Conservation (phyloP, 2,888 invertebrate genomes). For the Tinea semifulvella region DNA sequence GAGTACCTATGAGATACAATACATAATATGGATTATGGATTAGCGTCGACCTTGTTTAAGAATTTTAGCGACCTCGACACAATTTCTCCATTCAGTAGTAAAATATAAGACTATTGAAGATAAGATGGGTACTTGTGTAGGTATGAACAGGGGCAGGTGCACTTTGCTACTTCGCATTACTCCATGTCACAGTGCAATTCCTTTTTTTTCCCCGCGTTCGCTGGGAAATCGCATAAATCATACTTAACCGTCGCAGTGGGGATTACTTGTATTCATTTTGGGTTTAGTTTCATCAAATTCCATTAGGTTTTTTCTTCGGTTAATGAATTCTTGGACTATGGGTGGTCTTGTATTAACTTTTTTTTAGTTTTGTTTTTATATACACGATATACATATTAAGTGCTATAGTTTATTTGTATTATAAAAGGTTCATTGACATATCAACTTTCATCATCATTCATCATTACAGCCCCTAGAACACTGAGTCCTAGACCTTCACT, state of each 20-base stretch:
- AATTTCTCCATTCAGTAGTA: neutral
- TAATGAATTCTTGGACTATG: constrained; percentile 9
- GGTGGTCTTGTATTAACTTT: constrained; percentile 8
- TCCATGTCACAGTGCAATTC: constrained; percentile 36
- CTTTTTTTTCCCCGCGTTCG: constrained; percentile 26
- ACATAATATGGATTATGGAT: too few relatives aligned
- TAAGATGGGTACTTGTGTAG: neutral
- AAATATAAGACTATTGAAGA: neutral
- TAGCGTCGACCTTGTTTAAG: too few relatives aligned
- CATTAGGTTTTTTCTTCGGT: constrained; percentile 5
- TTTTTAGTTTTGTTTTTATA: neutral
- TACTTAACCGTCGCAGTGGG: constrained; percentile 11
- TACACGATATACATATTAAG: neutral
- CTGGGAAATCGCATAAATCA: constrained; percentile 11
- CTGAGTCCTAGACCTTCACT: too few relatives aligned
- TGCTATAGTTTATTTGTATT: neutral
- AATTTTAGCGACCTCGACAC: constrained; percentile 8
- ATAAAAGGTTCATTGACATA: too few relatives aligned
- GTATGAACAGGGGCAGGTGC: constrained; percentile 30
- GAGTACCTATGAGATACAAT: too few relatives aligned
- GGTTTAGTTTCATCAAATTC: constrained; percentile 10
- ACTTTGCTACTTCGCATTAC: constrained; percentile 31
- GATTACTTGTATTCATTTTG: constrained; percentile 10
- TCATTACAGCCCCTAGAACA: too few relatives aligned
- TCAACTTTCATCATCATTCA: too few relatives aligned